phyloP scores from a whole-genome alignment of 2,888 invertebrate genomes.

The Pollenia angustigena region DNA sequence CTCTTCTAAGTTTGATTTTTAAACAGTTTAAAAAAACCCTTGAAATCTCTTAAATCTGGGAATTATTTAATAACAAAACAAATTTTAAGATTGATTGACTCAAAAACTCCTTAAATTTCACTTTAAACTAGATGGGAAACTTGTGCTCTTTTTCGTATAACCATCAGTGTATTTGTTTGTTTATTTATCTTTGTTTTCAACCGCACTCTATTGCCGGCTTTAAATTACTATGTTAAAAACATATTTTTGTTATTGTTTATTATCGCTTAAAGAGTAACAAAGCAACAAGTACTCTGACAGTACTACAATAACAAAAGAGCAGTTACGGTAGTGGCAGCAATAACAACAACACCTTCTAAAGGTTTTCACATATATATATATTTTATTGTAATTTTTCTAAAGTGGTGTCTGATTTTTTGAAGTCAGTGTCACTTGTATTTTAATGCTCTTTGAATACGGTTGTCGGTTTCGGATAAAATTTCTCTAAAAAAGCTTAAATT shows the following conservation, averaged over 20 bases:
- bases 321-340: neutral
- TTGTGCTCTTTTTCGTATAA: neutral
- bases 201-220: slow-evolving; percentile 27
- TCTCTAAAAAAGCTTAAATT: slow-evolving; percentile 6
- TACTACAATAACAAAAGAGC: slow-evolving; percentile 30
- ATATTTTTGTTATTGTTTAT: slow-evolving; percentile 24
- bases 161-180: neutral
- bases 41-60: no score
- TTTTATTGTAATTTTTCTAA: slow-evolving; percentile 23
- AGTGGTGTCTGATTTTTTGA: slow-evolving; percentile 57
- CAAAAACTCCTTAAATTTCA: no score
- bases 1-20: no score
- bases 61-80: no score
- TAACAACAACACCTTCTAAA: neutral
- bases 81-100: no score
- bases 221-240: slow-evolving; percentile 11
- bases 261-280: slow-evolving; percentile 17
- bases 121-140: no score
- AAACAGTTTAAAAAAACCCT: no score
- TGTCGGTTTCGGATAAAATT: slow-evolving; percentile 10
- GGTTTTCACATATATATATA: neutral
- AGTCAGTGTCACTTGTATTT: slow-evolving; percentile 58
- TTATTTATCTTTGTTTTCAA: slow-evolving; percentile 15
- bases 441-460: slow-evolving; percentile 50
- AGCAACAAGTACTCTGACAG: neutral